phyloP scores from a whole-genome alignment of 2,797 vertebrate genomes.

The Peromyscus aztecus region DNA sequence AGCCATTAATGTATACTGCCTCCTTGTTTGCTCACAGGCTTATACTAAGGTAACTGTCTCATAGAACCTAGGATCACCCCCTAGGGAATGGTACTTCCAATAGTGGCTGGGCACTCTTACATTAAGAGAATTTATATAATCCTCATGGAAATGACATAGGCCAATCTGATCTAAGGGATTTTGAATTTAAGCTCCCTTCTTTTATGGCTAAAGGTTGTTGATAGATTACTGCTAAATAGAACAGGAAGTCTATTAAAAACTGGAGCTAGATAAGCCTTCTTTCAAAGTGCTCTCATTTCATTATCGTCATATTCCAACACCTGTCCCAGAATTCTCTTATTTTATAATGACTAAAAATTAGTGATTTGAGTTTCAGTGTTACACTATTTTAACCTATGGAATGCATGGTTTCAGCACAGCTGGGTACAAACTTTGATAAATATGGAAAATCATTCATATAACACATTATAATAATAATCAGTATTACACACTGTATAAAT shows the following conservation, averaged over 20 bases:
- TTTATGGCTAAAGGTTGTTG: neutral
- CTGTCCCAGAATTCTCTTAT: neutral
- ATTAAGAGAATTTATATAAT: neutral
- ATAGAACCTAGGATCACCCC: neutral
- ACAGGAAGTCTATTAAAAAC: neutral
- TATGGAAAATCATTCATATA: neutral
- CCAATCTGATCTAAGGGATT: neutral
- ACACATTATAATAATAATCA: neutral
- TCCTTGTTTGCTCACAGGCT: too few relatives aligned
- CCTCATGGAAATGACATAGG: too few relatives aligned
- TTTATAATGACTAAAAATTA: conserved; percentile 28
- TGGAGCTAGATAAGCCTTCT: neutral
- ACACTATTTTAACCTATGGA: neutral
- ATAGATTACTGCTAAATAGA: neutral
- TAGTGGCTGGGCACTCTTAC: too few relatives aligned
- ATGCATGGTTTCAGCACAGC: neutral
- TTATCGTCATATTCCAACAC: neutral
- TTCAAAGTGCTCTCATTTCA: neutral
- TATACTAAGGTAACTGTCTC: neutral
- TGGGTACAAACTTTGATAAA: neutral
- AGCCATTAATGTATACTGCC: neutral
- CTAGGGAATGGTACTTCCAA: neutral
- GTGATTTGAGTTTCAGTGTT: neutral
- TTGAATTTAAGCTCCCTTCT: too few relatives aligned
- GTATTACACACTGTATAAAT: neutral